phyloP scores from a whole-genome alignment of 2,797 vertebrate genomes.

The Helicolenus hilgendorfi region DNA sequence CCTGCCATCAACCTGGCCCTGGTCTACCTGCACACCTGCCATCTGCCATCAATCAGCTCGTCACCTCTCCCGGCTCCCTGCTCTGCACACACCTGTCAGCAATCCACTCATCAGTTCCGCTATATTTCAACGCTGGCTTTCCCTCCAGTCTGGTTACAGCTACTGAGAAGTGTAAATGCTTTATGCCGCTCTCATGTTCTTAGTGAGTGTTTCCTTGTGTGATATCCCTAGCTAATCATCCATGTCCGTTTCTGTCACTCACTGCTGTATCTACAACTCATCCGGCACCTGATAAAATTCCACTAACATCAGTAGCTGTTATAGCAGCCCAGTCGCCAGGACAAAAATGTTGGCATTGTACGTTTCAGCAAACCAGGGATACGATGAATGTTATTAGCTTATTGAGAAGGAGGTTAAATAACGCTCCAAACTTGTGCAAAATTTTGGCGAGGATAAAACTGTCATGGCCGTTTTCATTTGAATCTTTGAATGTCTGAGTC shows the following conservation, averaged over 20 bases:
- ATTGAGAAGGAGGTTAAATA: too few species aligned
- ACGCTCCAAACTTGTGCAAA: too few species aligned
- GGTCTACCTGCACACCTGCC: too few species aligned
- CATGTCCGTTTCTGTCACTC: slow-evolving; percentile 44
- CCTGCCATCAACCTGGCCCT: neutral
- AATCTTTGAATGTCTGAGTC: neutral
- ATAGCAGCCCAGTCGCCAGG: too few species aligned
- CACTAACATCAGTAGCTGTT: slow-evolving; percentile 7
- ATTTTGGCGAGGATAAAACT: too few species aligned
- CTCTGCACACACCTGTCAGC: neutral
- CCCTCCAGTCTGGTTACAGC: neutral
- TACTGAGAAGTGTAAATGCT: neutral
- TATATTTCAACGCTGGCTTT: too few species aligned
- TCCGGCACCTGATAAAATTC: slow-evolving; percentile 42
- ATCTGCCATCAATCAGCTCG: neutral
- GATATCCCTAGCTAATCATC: neutral
- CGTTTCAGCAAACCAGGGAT: too few species aligned
- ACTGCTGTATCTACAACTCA: slow-evolving; percentile 24
- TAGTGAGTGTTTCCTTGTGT: neutral
- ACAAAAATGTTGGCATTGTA: too few species aligned
- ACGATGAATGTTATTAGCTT: too few species aligned
- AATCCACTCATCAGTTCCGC: too few species aligned
- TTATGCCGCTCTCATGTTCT: neutral
- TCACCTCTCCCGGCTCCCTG: neutral
- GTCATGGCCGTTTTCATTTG: neutral